Evolutionary conservation across 2,888 invertebrate genomes (phyloP).

Genomic region (Ptilodon capucinus): DNA sequence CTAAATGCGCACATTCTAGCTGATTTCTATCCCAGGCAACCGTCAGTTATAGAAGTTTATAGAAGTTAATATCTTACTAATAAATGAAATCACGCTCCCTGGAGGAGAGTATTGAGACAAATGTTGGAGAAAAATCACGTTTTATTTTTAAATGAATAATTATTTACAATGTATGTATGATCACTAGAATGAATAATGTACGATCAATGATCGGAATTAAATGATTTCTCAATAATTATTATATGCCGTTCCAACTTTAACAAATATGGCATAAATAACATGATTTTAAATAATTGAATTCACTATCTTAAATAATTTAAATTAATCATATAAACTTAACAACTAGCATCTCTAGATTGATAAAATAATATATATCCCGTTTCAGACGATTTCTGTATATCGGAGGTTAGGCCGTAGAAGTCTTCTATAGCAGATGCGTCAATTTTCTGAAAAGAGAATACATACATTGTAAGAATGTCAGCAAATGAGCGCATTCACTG

Average conservation of each 20-base stretch:
- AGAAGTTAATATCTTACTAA: too few species aligned
- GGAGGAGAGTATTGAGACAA: not conserved
- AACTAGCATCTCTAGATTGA: conserved; percentile 92
- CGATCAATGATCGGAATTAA: conserved; percentile 59
- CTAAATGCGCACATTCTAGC: too few species aligned
- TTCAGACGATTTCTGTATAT: conserved; percentile 99
- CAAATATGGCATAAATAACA: conserved; percentile 75
- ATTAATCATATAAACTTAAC: conserved; percentile 78
- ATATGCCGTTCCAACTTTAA: conserved; percentile 76
- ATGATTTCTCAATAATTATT: conserved; percentile 65
- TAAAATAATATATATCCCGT: conserved; percentile 99
- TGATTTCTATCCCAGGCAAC: too few species aligned
- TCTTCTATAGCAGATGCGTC: conserved; percentile 99
- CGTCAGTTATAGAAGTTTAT: too few species aligned
- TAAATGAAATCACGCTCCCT: too few species aligned
- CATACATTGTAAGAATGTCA: too few species aligned
- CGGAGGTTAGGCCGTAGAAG: conserved; percentile 99
- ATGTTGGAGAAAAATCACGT: conserved; percentile 52
- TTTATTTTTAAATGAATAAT: conserved; percentile 68
- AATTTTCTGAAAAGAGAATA: conserved; percentile 91
- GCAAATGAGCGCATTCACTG: too few species aligned
- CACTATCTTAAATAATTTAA: conserved; percentile 71
- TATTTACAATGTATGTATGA: conserved; percentile 70
- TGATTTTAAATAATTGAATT: conserved; percentile 53
- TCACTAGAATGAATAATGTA: conserved; percentile 49